Conservation (phyloP, 2,797 vertebrate genomes). For the Hoplostethus mediterraneus region DNA sequence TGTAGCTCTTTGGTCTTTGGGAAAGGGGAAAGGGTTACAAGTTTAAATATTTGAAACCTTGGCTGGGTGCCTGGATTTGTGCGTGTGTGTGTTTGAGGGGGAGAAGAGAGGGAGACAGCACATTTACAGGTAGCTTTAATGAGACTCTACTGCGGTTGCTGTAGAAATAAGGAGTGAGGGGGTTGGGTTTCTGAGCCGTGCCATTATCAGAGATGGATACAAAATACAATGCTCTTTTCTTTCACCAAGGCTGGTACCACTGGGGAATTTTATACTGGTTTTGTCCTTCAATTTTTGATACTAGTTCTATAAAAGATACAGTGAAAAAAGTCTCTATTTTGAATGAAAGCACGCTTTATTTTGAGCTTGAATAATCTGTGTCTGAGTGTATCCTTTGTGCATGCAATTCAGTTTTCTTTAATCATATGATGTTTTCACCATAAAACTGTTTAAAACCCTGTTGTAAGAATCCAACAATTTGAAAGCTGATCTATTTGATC, state of each 20-base stretch:
- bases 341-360: too few species aligned
- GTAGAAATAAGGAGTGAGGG: neutral
- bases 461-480: too few species aligned
- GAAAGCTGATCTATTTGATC: too few species aligned
- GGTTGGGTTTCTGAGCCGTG: neutral
- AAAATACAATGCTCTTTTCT: neutral
- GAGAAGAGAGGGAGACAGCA: neutral
- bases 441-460: too few species aligned
- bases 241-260: neutral
- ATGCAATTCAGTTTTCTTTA: too few species aligned
- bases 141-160: constrained; percentile 29
- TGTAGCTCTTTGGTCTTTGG: constrained; percentile 56
- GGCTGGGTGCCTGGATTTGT: constrained; percentile 46
- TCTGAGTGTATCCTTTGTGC: too few species aligned
- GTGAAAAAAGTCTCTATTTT: too few species aligned
- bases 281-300: constrained; percentile 20
- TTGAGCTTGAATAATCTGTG: too few species aligned
- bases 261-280: neutral
- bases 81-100: constrained; percentile 15
- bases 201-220: neutral
- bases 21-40: constrained; percentile 63
- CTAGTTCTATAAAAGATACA: too few species aligned
- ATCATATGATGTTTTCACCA: too few species aligned
- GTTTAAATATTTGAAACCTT: constrained; percentile 78
- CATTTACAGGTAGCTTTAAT: constrained; percentile 20